Percentiles rank a stretch among this genome's conserved stretches.
Evolutionary conservation across 64 coral and sea anemone genomes (phyloP).

Genomic region (Porites australiensis): DNA sequence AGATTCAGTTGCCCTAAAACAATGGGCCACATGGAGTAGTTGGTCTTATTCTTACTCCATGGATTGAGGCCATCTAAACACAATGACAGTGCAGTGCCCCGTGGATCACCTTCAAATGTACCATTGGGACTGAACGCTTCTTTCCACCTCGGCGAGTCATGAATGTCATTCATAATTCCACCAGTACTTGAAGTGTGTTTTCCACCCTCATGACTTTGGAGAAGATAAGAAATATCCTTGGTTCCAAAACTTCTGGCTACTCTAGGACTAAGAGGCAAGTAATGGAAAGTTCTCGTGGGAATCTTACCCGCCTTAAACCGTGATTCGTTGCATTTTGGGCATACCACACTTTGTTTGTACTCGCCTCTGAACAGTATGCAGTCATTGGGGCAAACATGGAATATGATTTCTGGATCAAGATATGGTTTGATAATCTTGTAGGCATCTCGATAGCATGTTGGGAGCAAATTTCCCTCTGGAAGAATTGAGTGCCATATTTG

Average conservation of each 20-base stretch:
- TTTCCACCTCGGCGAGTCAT: slow-evolving; percentile 49
- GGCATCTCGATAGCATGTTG: slow-evolving; percentile 44
- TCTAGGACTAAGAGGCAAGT: slow-evolving; percentile 52
- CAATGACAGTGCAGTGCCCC: slow-evolving; percentile 20
- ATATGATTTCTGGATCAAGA: slow-evolving; percentile 53
- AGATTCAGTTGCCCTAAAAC: slow-evolving; percentile 55
- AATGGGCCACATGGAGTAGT: slow-evolving; percentile 59
- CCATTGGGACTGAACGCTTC: neutral
- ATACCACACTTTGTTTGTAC: neutral
- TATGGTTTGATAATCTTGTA: slow-evolving; percentile 51
- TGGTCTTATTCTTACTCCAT: slow-evolving; percentile 42
- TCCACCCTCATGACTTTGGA: slow-evolving; percentile 29
- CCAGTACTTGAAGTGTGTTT: neutral
- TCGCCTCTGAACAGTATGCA: slow-evolving; percentile 66
- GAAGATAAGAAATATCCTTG: slow-evolving; percentile 22
- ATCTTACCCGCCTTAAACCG: slow-evolving; percentile 7
- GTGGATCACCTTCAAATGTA: slow-evolving; percentile 45
- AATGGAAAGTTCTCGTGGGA: slow-evolving; percentile 55
- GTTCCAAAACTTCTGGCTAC: slow-evolving; percentile 59
- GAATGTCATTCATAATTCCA: neutral
- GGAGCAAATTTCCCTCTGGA: slow-evolving; percentile 59
- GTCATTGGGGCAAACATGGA: slow-evolving; percentile 63
- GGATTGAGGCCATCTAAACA: slow-evolving; percentile 54
- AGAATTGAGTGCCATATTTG: slow-evolving; percentile 52
- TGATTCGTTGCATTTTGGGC: slow-evolving; percentile 51